Base-by-base conservation (phyloP, 1,140 invertebrate genomes). In the Vanessa tameamea region DNA sequence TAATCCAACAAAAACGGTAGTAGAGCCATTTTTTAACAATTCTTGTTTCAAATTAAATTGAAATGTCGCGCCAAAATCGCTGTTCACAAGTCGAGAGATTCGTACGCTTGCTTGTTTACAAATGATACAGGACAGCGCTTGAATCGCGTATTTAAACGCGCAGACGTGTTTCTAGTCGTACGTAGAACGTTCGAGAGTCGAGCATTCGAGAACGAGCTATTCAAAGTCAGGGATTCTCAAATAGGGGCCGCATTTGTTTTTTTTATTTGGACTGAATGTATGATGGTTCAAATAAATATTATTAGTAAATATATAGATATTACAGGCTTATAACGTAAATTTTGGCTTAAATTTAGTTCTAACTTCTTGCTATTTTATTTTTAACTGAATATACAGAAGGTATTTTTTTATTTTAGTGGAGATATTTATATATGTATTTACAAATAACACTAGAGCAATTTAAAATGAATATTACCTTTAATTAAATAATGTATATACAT, bases 1-100 rank as follows among this genome's bases (percentile, higher is more conserved):
- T 84, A 82, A n/a, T 88, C 86, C 64, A 88, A 82, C 15, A 89
- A 50, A 23, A 81, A 85, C 37, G 87, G 87, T 68, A 89, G 75
- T 14, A 89, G 73, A 66, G 87, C 84, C 86, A 89, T 89, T 66
- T n/a, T 64, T 57, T 12, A 31, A 63, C 20, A 31, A 64, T 57
- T 37, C 14, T 26, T 57, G 8, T 0, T 26, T 57, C 7, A 31
- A 2, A 57, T 6, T 57, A 26, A 57, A 61, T 26, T 61, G 12
- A 16, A 61, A 37, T 11, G 14, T 55, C 53, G 53, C 53, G 15
- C n/a, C 14, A 55, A 16, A 61, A 37, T 61, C 20, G 26, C 57
- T 61, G 31, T 61, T 3, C 12, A 61, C 20, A 61, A 31, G 31
- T 31, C 31, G 26, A 37, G 59, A 16, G 64, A 67, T 67, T 53